These are phyloP conservation scores for Xiphophorus birchmanni DNA, from an alignment of 2,797 vertebrate species.

Conservation along the genomic window DNA sequence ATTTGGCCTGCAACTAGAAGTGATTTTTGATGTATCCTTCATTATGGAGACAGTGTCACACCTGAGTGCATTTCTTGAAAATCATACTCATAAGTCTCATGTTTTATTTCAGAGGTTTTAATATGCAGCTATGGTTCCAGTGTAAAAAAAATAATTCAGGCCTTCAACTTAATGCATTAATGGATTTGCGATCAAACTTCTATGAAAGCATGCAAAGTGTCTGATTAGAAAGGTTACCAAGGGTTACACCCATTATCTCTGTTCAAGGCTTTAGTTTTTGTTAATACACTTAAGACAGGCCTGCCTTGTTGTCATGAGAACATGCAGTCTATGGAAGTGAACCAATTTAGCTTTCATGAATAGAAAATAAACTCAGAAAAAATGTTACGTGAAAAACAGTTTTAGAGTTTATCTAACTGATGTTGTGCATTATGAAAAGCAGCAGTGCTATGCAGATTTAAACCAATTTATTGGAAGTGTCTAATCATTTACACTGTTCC, in stretches of 20 bases:
- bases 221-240: neutral
- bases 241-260: conserved; percentile 1
- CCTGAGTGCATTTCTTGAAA: neutral
- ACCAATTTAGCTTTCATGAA: neutral
- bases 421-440: neutral
- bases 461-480: neutral
- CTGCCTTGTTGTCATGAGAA: conserved; percentile 1
- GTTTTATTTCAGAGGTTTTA: neutral
- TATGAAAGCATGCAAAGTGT: neutral
- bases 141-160: neutral
- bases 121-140: neutral
- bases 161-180: neutral
- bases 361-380: neutral
- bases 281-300: neutral
- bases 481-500: neutral
- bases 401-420: neutral
- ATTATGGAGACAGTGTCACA: neutral
- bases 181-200: neutral
- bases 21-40: conserved; percentile 2
- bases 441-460: neutral
- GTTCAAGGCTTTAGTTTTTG: neutral
- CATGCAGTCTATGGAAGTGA: neutral
- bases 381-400: neutral
- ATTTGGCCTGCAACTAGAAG: neutral
- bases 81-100: neutral